Percentiles rank a stretch among this genome's conserved stretches.
phyloP scores from a whole-genome alignment of 2,888 invertebrate species.

The Biston betularia region DNA sequence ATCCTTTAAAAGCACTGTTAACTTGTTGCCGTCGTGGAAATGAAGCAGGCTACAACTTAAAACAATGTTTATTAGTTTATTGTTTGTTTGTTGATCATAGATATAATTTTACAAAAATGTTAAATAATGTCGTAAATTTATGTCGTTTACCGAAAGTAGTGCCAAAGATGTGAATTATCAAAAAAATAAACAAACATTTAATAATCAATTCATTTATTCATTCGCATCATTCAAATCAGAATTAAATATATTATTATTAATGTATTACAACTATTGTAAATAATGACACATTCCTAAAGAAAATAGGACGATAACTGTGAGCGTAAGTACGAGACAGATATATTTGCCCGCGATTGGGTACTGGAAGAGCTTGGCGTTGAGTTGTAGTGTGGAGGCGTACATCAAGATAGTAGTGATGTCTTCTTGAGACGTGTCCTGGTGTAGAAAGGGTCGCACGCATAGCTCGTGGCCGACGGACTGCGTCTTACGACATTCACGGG shows the following conservation, averaged over 20 bases:
- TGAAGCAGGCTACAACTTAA: no score
- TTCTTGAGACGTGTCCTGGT: conserved; percentile 91
- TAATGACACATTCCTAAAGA: conserved; percentile 91
- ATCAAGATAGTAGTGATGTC: conserved; percentile 92
- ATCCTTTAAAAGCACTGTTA: no score
- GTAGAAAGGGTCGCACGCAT: conserved; percentile 91
- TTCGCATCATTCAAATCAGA: neutral
- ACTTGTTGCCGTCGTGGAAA: no score
- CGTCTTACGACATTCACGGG: conserved; percentile 90
- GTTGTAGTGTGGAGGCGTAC: conserved; percentile 90
- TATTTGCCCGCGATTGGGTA: conserved; percentile 90
- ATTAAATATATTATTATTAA: conserved; percentile 6
- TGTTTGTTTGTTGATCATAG: neutral
- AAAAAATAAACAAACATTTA: conserved; percentile 37
- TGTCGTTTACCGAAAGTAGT: conserved; percentile 46
- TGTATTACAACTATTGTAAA: conserved; percentile 70
- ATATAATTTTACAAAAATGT: neutral
- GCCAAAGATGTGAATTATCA: conserved; percentile 50
- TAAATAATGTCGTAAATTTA: conserved; percentile 14
- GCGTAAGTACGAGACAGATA: conserved; percentile 87
- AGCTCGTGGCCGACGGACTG: conserved; percentile 92
- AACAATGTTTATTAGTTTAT: neutral
- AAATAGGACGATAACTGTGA: conserved; percentile 86
- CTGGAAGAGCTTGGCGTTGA: conserved; percentile 91
- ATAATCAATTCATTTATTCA: conserved; percentile 36